Percentiles rank a stretch among this genome's conserved stretches.
Evolutionary conservation across 2,113 vertebrate genomes (phyloP).

Genomic region (Hemiscyllium ocellatum): DNA sequence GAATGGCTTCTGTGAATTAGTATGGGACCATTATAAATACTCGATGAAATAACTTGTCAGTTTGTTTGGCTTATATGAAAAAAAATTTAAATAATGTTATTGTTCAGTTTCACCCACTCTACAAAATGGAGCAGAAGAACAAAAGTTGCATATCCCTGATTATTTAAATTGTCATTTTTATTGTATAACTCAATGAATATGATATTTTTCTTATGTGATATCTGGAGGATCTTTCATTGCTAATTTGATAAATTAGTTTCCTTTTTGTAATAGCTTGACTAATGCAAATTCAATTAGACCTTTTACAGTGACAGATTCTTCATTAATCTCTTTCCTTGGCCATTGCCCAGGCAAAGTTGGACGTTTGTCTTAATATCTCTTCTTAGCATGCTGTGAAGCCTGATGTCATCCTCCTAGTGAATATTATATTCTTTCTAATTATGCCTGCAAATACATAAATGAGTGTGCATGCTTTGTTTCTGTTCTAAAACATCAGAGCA

Average conservation of each 20-base stretch:
- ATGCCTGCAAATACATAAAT: not conserved
- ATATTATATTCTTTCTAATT: not conserved
- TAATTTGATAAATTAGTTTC: constrained; percentile 23
- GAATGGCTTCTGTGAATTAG: not conserved
- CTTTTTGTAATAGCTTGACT: not conserved
- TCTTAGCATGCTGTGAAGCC: not conserved
- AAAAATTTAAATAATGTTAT: not conserved
- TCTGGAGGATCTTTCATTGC: not conserved
- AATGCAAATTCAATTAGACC: constrained; percentile 33
- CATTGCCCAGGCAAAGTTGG: not conserved
- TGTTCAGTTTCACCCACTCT: not conserved
- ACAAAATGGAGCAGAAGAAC: not conserved
- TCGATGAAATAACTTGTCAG: not conserved
- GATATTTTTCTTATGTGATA: not conserved
- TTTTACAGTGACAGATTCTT: not conserved
- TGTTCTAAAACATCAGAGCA: not conserved
- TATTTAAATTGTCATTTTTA: not conserved
- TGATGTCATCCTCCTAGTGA: not conserved
- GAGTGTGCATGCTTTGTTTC: not conserved
- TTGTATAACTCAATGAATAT: not conserved
- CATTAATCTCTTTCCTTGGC: constrained; percentile 20
- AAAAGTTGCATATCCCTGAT: not conserved
- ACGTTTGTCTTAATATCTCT: constrained; percentile 4
- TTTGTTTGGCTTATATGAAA: not conserved
- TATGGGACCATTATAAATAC: not conserved